Percentiles rank a stretch among this genome's conserved stretches.
Evolutionary conservation across 2,113 vertebrate genomes (phyloP).

Genomic region (Tupaia tana): DNA sequence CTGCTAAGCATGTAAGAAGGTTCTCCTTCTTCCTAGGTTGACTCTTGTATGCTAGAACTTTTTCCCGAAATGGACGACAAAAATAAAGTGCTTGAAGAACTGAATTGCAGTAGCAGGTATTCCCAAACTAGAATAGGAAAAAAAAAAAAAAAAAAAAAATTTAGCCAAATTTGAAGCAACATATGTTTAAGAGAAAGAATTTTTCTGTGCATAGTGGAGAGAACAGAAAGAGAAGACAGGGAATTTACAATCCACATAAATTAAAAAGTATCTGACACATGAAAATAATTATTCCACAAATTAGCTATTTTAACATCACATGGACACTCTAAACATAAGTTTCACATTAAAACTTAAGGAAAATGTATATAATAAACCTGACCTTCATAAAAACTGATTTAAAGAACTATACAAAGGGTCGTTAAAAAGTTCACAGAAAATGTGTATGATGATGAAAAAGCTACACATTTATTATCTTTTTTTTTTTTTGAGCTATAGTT

Average conservation of each 20-base stretch:
- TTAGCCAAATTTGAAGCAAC: constrained; percentile 64
- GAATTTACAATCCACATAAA: not conserved
- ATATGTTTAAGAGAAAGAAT: constrained; percentile 21
- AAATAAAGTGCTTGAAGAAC: constrained; percentile 98
- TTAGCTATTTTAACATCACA: not conserved
- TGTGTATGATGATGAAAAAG: too few species aligned
- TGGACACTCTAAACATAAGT: not conserved
- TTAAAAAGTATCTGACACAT: not conserved
- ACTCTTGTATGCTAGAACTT: constrained; percentile 91
- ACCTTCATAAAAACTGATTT: constrained; percentile 1
- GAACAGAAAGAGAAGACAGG: not conserved
- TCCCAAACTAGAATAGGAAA: constrained; percentile 91
- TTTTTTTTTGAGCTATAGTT: too few species aligned
- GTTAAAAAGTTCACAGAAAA: too few species aligned
- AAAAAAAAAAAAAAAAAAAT: constrained; percentile 66
- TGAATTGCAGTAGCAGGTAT: constrained; percentile 99
- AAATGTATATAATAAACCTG: not conserved
- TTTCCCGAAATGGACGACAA: constrained; percentile 92
- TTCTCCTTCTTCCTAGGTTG: constrained; percentile 91
- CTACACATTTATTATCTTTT: too few species aligned
- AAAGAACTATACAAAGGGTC: not conserved
- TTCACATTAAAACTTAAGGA: not conserved
- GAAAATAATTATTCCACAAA: constrained; percentile 9
- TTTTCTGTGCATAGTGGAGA: not conserved
- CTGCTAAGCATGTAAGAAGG: constrained; percentile 90